A percentile compares a stretch with the other conserved stretches of the same genome.
Conservation (phyloP, 2,113 vertebrate species). For the Columba livia region DNA sequence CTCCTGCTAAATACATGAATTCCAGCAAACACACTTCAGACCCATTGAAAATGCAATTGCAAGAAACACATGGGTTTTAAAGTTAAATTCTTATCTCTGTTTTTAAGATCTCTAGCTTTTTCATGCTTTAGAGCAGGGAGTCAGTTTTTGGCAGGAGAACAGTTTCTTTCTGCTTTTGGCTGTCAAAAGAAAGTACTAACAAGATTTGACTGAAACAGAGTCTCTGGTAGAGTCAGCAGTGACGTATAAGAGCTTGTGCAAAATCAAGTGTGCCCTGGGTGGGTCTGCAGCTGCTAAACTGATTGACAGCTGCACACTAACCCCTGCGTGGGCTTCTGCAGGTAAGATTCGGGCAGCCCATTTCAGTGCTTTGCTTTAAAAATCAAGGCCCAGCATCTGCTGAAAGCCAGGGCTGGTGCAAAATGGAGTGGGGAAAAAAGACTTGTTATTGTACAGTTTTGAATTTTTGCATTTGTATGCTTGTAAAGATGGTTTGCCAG, state of each 20-base stretch:
- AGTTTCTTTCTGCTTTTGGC: conserved; percentile 9
- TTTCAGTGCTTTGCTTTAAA: neutral
- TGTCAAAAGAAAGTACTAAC: neutral
- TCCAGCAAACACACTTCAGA: neutral
- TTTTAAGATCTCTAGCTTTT: conserved; percentile 8
- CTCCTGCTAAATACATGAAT: neutral
- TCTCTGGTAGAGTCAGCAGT: neutral
- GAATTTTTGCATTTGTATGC: neutral
- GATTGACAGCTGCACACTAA: neutral
- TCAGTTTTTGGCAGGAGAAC: neutral
- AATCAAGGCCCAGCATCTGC: neutral
- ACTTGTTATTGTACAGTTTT: neutral
- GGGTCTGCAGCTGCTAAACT: neutral
- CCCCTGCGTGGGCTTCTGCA: neutral
- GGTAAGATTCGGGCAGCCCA: neutral
- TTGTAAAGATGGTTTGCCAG: neutral
- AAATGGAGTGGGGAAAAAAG: neutral
- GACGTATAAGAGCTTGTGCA: fast-evolving
- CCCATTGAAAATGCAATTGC: neutral
- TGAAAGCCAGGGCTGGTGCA: neutral
- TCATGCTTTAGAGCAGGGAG: neutral
- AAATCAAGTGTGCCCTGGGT: neutral
- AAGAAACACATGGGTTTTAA: neutral
- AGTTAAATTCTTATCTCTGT: neutral
- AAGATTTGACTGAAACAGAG: neutral